These are phyloP conservation scores for Catalaphyllia jardinei DNA, from an alignment of 64 coral and sea anemone species.

Conservation along the genomic window DNA sequence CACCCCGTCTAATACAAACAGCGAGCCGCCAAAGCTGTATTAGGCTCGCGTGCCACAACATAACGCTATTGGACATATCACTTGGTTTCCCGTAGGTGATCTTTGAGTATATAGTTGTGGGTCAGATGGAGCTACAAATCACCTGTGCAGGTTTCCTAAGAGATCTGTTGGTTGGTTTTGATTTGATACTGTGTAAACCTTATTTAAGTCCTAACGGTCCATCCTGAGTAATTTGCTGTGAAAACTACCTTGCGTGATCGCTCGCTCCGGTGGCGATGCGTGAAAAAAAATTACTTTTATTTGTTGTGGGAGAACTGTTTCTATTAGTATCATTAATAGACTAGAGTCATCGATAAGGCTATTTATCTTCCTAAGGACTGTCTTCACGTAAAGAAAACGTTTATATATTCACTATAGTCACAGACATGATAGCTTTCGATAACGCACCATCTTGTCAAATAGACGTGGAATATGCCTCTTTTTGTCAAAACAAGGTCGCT, in stretches of 20 bases:
- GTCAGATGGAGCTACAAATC: background rate
- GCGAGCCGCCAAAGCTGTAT: background rate
- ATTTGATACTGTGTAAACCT: background rate
- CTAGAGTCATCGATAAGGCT: slow-evolving; percentile 81
- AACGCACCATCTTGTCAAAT: slow-evolving; percentile 52
- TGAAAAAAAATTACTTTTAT: slow-evolving; percentile 28
- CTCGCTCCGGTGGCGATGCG: slow-evolving; percentile 23
- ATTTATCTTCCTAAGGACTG: slow-evolving; percentile 88
- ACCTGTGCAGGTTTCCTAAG: background rate
- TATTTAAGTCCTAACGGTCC: background rate
- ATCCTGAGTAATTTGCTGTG: background rate
- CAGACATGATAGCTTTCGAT: slow-evolving; percentile 65
- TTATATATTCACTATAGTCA: slow-evolving; percentile 57
- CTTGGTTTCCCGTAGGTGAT: background rate
- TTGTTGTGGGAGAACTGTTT: slow-evolving; percentile 40
- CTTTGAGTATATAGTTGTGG: background rate
- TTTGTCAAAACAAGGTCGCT: slow-evolving; percentile 18
- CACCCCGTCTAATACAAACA: slow-evolving; percentile 7
- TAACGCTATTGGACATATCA: slow-evolving; percentile 8
- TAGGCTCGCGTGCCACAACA: slow-evolving; percentile 16
- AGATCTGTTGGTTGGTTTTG: background rate
- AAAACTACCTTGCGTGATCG: slow-evolving; percentile 40
- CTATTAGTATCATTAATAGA: slow-evolving; percentile 45
- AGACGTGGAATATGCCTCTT: background rate
- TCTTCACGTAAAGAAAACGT: slow-evolving; percentile 61